phyloP scores from a whole-genome alignment of 2,888 invertebrate genomes.

The Lobophora halterata region DNA sequence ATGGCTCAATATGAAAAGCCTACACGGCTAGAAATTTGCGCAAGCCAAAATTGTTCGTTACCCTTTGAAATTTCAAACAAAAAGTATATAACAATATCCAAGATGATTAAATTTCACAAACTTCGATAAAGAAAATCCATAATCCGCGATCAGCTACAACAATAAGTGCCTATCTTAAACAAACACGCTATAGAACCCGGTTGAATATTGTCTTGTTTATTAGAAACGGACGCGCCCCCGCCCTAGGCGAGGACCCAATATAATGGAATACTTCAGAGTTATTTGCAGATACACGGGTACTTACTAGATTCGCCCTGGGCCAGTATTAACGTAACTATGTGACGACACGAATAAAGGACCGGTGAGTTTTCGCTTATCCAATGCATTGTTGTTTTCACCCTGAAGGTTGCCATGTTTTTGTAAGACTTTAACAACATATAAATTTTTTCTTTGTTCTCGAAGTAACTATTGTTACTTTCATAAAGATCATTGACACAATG shows the following conservation, averaged over 20 bases:
- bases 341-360: conserved; percentile 53
- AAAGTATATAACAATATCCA: conserved; percentile 14
- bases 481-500: too few relatives aligned
- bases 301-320: conserved; percentile 65
- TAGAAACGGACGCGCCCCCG: conserved; percentile 67
- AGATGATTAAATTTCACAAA: conserved; percentile 17
- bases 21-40: too few relatives aligned
- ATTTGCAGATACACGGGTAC: conserved; percentile 75
- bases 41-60: too few relatives aligned
- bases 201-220: conserved; percentile 74
- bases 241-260: conserved; percentile 75
- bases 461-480: too few relatives aligned
- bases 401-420: conserved; percentile 13
- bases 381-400: conserved; percentile 30
- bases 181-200: conserved; percentile 56
- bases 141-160: conserved; percentile 44
- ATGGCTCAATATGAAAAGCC: too few relatives aligned
- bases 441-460: too few relatives aligned
- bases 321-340: conserved; percentile 68
- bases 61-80: too few relatives aligned
- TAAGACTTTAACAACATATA: too few relatives aligned
- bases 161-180: conserved; percentile 50
- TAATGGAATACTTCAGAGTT: conserved; percentile 79
- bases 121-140: conserved; percentile 35
- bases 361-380: conserved; percentile 19